Evolutionary conservation across 2,797 vertebrate genomes (phyloP).

Genomic region (Eulemur coronatus): DNA sequence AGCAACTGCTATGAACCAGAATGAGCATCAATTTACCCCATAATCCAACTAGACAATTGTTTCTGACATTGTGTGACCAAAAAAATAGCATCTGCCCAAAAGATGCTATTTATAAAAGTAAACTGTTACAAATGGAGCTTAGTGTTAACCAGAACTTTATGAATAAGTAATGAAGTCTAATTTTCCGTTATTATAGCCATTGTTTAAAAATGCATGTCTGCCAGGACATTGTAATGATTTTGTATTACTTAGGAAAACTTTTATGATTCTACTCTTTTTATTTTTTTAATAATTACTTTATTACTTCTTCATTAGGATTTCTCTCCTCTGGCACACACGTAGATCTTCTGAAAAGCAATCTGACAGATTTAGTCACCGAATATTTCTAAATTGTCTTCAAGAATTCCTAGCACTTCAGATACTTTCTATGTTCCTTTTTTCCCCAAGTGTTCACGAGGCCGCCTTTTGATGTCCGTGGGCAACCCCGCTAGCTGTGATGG

Average conservation of each 20-base stretch:
- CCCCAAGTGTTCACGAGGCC: constrained; percentile 77
- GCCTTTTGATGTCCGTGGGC: constrained; percentile 76
- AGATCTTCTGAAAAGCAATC: constrained; percentile 59
- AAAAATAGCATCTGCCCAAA: constrained; percentile 71
- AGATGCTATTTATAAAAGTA: constrained; percentile 80
- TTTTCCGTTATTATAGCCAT: constrained; percentile 87
- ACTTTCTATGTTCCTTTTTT: constrained; percentile 68
- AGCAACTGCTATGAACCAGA: not conserved
- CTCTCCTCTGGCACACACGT: constrained; percentile 26
- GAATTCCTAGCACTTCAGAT: constrained; percentile 72
- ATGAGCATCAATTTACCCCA: not conserved
- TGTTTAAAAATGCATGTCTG: constrained; percentile 88
- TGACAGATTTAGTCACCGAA: not conserved
- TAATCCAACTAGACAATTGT: constrained; percentile 12
- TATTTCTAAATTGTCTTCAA: constrained; percentile 55
- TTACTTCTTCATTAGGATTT: constrained; percentile 77
- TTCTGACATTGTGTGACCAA: constrained; percentile 38
- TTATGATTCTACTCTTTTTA: constrained; percentile 51
- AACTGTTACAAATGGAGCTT: constrained; percentile 72
- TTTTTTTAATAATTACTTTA: constrained; percentile 68
- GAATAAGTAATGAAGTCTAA: constrained; percentile 87
- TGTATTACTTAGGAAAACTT: constrained; percentile 84
- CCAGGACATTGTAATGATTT: constrained; percentile 83
- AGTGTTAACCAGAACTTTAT: constrained; percentile 85
- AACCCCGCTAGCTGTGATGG: constrained; percentile 81